phyloP scores from a whole-genome alignment of 1,140 invertebrate genomes.

The Liolophura sinensis region DNA sequence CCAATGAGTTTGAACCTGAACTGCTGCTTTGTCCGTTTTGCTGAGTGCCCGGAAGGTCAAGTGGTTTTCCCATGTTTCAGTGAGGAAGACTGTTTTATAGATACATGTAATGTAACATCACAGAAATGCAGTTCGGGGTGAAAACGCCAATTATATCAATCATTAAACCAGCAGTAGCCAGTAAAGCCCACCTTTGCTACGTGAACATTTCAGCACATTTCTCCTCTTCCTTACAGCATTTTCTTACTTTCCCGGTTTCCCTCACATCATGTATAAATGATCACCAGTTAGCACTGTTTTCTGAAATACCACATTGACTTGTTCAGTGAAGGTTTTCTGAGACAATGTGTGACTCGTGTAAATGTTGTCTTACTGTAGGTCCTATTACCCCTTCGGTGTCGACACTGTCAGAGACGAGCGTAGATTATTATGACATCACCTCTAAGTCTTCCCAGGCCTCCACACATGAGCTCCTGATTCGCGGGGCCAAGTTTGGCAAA shows the following conservation, averaged over 20 bases:
- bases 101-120: too few relatives aligned
- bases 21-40: too few relatives aligned
- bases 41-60: too few relatives aligned
- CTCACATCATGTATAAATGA: not conserved
- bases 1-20: too few relatives aligned
- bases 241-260: not conserved
- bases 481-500: constrained; percentile 49
- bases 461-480: constrained; percentile 48
- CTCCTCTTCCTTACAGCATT: too few relatives aligned
- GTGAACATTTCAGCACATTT: too few relatives aligned
- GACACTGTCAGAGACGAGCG: constrained; percentile 20
- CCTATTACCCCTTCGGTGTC: constrained; percentile 11
- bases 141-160: too few relatives aligned
- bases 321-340: not conserved
- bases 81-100: too few relatives aligned
- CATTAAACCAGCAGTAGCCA: too few relatives aligned
- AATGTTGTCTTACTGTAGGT: constrained; percentile 8
- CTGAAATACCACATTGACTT: not conserved
- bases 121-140: too few relatives aligned
- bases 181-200: too few relatives aligned
- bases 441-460: constrained; percentile 31
- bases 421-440: constrained; percentile 30
- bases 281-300: not conserved
- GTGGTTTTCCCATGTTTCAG: too few relatives aligned
- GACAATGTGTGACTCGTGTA: not conserved